Base-by-base conservation (phyloP, 2,797 vertebrate genomes). In the Pangasius macronema region DNA sequence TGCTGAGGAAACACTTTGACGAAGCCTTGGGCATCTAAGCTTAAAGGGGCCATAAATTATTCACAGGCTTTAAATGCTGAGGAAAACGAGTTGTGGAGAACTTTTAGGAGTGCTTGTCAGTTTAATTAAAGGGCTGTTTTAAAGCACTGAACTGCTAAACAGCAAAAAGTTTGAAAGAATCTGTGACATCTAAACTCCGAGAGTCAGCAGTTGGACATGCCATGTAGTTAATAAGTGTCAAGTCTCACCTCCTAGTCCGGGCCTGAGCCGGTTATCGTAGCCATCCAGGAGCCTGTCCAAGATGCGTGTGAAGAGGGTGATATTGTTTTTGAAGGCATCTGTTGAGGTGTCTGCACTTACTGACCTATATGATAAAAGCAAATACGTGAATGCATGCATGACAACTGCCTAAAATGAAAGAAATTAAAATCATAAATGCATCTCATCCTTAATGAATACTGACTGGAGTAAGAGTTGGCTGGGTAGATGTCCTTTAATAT, bases 241-340 rank as follows among this genome's bases (percentile, higher is more conserved):
- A 57, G 22, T 77, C 95, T 97, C 96, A 99, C 98, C 98, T 95
- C 98, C 98, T 76, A 99, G 95, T 93, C 98, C 98, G 89, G 98
- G 98, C 93, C 98, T 96, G 87, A 99, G 97, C 51, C 98, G 97
- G 95, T 99, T 99, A 95, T 99, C 98, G 77, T 99, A 99, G 89
- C 98, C 98, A 92, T 99, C 98, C 93, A 99, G 95, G 86, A 99
- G 97, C 94, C 98, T 96, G 96, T 99, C 98, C 93, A 99, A 96
- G 95, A 99, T 99, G 92, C 97, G 97, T 67, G 98, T 99, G 92
- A 99, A 99, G 93, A 98, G 96, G 89, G 98, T 99, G 93, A 99
- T 99, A 95, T 99, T 99, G 95, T 97, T 98, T 95, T 98, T 98
- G 92, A 97, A 97, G 95, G 98, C 97, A 85, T 99, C 97, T 93